Conservation (phyloP, 2,113 vertebrate genomes). For the Lampris incognitus region DNA sequence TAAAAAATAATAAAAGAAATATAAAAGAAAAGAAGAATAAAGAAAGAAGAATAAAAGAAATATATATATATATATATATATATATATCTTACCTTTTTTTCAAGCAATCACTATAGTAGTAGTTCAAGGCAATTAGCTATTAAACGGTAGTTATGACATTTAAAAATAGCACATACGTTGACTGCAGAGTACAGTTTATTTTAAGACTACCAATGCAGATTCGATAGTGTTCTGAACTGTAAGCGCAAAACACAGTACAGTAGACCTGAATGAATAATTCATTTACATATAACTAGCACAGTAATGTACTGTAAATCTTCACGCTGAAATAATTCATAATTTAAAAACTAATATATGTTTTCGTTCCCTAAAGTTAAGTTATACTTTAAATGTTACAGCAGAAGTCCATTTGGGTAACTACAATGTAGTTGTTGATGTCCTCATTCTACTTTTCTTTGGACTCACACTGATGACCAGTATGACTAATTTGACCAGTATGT, state of each 20-base stretch:
- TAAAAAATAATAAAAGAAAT: too few species aligned
- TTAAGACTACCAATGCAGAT: background rate
- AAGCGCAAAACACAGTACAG: constrained; percentile 26
- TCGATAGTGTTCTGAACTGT: constrained; percentile 1
- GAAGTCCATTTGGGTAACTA: too few species aligned
- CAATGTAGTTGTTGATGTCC: background rate
- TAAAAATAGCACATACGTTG: too few species aligned
- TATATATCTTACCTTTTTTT: too few species aligned
- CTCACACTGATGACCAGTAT: background rate
- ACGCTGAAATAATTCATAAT: constrained; percentile 59
- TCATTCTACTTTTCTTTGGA: background rate
- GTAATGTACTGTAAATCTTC: constrained; percentile 28
- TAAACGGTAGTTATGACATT: too few species aligned
- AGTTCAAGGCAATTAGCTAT: too few species aligned
- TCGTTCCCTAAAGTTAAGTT: constrained; percentile 20
- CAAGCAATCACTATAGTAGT: too few species aligned
- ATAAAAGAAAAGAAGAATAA: too few species aligned
- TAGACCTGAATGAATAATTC: constrained; percentile 56
- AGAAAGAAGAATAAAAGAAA: too few species aligned
- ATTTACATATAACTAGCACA: constrained; percentile 46
- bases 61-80: too few species aligned
- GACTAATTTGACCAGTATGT: background rate
- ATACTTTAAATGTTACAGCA: background rate
- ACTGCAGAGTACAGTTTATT: background rate
- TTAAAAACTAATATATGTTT: constrained; percentile 57